Percentiles rank a stretch among this genome's conserved stretches.
Evolutionary conservation across 2,888 invertebrate species (phyloP).

Genomic region (Eudasyphora cyanicolor): DNA sequence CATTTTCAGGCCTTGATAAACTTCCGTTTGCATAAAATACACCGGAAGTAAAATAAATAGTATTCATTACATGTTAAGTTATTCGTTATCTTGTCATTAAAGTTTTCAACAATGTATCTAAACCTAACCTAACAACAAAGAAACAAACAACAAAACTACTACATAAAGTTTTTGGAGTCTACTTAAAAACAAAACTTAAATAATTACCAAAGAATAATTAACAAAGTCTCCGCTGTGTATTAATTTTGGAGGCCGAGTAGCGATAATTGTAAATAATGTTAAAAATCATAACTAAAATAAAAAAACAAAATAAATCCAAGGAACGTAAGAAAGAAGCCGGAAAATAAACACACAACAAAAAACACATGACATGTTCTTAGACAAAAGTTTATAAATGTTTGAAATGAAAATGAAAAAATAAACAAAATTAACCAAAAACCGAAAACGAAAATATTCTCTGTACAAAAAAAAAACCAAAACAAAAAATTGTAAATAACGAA

Average conservation of each 20-base stretch:
- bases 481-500: constrained; percentile 54
- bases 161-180: constrained; percentile 8
- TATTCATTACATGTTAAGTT: too few relatives aligned
- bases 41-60: background rate
- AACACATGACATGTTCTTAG: constrained; percentile 33
- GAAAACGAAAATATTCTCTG: background rate
- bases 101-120: constrained; percentile 19
- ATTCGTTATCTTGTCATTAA: background rate
- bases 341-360: constrained; percentile 21
- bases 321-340: background rate
- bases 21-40: background rate
- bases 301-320: too few relatives aligned
- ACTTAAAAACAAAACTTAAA: constrained; percentile 7
- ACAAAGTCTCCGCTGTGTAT: background rate
- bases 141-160: background rate
- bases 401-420: constrained; percentile 19
- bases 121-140: background rate
- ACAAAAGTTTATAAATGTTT: constrained; percentile 44
- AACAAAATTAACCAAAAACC: constrained; percentile 17
- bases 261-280: constrained; percentile 33
- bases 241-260: background rate
- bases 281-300: constrained; percentile 24
- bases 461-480: constrained; percentile 24
- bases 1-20: background rate
- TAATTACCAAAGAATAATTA: background rate